These are phyloP conservation scores for Triplophysa siluroides DNA, from an alignment of 2,113 vertebrate genomes.

Conservation along the genomic window DNA sequence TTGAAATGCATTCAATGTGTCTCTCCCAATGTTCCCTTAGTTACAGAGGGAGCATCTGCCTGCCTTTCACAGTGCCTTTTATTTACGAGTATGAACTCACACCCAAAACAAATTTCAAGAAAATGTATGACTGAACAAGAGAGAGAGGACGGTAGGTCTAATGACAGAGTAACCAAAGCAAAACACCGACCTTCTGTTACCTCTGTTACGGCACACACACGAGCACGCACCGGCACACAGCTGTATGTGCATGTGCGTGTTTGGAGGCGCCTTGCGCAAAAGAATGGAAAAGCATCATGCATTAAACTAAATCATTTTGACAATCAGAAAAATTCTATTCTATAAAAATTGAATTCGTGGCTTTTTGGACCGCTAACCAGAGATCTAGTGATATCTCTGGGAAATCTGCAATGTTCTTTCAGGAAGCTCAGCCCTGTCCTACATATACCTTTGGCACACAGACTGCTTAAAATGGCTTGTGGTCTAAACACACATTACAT, in stretches of 20 bases:
- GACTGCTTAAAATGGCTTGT: constrained; percentile 39
- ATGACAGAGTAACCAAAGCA: constrained; percentile 45
- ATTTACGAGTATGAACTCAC: constrained; percentile 14
- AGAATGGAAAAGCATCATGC: constrained; percentile 32
- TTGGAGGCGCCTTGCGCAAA: not conserved
- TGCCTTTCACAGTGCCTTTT: not conserved
- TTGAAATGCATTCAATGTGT: constrained; percentile 19
- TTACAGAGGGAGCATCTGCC: constrained; percentile 50
- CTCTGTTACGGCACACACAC: constrained; percentile 45
- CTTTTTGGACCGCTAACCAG: constrained; percentile 21
- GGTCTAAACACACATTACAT: constrained; percentile 46
- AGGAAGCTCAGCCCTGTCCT: constrained; percentile 18
- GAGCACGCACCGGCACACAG: constrained; percentile 38
- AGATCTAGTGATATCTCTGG: constrained; percentile 10
- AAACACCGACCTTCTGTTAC: not conserved
- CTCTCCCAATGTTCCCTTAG: not conserved
- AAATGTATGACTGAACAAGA: constrained; percentile 7
- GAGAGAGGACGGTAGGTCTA: constrained; percentile 58
- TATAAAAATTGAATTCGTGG: not conserved
- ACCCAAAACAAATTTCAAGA: constrained; percentile 1
- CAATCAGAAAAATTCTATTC: not conserved
- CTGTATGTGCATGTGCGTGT: constrained; percentile 38
- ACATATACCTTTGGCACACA: constrained; percentile 47
- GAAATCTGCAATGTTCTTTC: constrained; percentile 32
- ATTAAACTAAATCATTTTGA: constrained; percentile 29